Evolutionary conservation across 2,888 invertebrate genomes (phyloP), one percentile per base, ranked within the genome.

Genomic region (Parnassius orleans): DNA sequence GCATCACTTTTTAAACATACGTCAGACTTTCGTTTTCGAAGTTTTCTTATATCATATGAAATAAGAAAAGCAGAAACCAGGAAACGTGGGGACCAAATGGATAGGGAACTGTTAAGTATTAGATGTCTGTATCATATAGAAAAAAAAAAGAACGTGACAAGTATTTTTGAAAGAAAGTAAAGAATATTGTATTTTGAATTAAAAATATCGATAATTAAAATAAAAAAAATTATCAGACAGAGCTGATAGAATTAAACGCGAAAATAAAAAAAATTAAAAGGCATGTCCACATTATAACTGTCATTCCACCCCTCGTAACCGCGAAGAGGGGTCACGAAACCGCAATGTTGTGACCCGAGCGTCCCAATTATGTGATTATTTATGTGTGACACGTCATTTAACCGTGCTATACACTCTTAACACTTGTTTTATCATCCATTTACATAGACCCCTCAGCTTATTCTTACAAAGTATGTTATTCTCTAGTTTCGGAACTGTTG

Each of bases 331-430:
- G 68, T 69, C 65, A 78, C 79, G 71, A 66, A 68, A 79, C 79
- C 80, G 72, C 80, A 79, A 71, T 83, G 79, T 82, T 84, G 80
- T 81, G 83, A 83, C 80, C 77, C 74, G 69, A 80, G 66, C 70
- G 68, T 79, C 71, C 82, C 87, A 89, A 90, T 90, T 89, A 89
- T 72, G 79, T 85, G 80, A 87, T 90, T 88, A 89, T 90, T 89
- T 88, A 89, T 87, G 76, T 82, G 80, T 76, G 81, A 83, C 84
- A 80, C 75, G 78, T 77, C 76, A 76, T 80, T 78, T 76, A 70
- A 69, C 65, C 65, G 64, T 64, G 50, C 54, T 60, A 63, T 64
- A 65, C 61, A 68, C 68, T 68, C 69, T 72, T 73, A 76, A 78
- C 80, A 79, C 79, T 80, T 77, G 72, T 68, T 65, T 62, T 50